Evolutionary conservation across 1,140 invertebrate species (phyloP), one percentile per base, ranked within the genome.

Genomic region (Anastatus disparis): DNA sequence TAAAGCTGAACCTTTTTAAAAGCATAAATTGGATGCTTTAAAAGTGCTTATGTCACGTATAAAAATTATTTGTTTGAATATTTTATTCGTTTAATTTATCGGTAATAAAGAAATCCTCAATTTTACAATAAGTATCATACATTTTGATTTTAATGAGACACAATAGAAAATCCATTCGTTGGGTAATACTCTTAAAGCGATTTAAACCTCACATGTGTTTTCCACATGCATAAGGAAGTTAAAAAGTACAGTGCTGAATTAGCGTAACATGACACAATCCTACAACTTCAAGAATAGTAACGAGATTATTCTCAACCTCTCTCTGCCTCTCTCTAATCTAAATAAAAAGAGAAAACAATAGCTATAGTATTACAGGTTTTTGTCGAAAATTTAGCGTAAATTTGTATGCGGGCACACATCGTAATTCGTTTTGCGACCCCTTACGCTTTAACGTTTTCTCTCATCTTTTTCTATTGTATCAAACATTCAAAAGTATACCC

Each of bases 351-450:
- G n/a, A n/a, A n/a, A n/a, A n/a, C n/a, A n/a, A n/a, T n/a, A n/a
- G n/a, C n/a, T n/a, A n/a, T n/a, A n/a, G n/a, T 22, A 20, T 29
- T 15, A 13, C 29, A 24, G 62, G 3, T 66, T 71, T 65, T 64
- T 61, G 42, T 64, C 61, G 42, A 76, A 72, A 75, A 73, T 77
- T 77, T 72, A n/a, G n/a, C 72, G 66, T 67, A 64, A 75, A 79
- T 75, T 77, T 74, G 74, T 79, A 77, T 77, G 82, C 72, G 79
- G 78, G 73, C 75, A 66, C 72, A 64, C 61, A 2, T 73, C 62
- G 74, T 78, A 80, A 81, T 82, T 80, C 76, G 78, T 78, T 77
- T 76, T 55, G 62, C 46, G 61, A 59, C 56, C 70, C 29, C 35
- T 17, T 52, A 20, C n/a, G 8, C 52, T 1, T n/a, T n/a, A n/a